Conservation (phyloP, 2,113 vertebrate species). For the Proteles cristata region DNA sequence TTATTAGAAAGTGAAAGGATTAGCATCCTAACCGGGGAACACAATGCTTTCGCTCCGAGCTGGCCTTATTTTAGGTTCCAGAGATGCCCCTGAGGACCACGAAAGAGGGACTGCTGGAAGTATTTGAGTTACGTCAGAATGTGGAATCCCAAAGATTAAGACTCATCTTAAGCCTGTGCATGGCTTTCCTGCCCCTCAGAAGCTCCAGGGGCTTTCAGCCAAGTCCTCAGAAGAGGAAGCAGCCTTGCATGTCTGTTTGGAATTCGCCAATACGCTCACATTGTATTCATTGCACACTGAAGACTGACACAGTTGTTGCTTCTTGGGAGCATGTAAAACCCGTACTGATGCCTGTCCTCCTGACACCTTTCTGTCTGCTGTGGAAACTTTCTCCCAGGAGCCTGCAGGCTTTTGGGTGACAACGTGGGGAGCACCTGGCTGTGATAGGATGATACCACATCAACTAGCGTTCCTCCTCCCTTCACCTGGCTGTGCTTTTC, state of each 20-base stretch:
- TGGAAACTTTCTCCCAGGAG: background rate
- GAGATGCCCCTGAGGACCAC: background rate
- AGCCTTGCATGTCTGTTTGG: background rate
- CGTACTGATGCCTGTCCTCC: background rate
- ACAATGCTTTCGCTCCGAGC: background rate
- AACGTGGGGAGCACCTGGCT: rapidly evolving
- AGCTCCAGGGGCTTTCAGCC: background rate
- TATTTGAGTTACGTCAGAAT: background rate
- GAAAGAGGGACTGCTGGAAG: background rate
- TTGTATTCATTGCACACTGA: rapidly evolving
- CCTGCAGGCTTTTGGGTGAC: background rate
- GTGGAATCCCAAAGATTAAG: background rate
- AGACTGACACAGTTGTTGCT: no score
- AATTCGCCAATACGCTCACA: background rate
- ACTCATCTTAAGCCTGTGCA: background rate
- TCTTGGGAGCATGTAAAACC: background rate
- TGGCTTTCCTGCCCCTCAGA: background rate
- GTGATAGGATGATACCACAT: background rate
- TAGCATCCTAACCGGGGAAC: background rate
- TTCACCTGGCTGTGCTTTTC: background rate
- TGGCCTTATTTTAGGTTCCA: background rate
- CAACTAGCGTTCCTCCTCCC: rapidly evolving
- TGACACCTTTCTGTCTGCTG: background rate
- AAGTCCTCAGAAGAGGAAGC: background rate
- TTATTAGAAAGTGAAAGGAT: background rate